phyloP scores from a whole-genome alignment of 2,888 invertebrate species.

The Unio delphinus region DNA sequence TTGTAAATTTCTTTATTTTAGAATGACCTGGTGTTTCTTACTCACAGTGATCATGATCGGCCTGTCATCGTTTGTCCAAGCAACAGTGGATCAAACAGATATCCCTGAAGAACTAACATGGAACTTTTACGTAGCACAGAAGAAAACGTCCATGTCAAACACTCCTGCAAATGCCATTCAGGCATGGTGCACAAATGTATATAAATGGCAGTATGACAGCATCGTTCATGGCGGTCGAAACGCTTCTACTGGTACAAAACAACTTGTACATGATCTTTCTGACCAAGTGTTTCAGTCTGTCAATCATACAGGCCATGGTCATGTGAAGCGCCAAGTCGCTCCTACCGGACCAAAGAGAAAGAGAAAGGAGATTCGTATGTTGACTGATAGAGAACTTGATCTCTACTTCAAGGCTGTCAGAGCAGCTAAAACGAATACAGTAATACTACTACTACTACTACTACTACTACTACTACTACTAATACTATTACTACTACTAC shows the following conservation, averaged over 20 bases:
- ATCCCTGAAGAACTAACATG: background rate
- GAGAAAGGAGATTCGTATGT: slow-evolving; percentile 32
- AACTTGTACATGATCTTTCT: too few species aligned
- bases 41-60: too few species aligned
- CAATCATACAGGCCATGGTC: too few species aligned
- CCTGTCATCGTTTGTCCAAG: background rate
- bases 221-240: too few species aligned
- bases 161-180: slow-evolving; percentile 12
- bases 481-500: too few species aligned
- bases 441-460: background rate
- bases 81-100: background rate
- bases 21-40: too few species aligned
- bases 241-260: too few species aligned
- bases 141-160: slow-evolving; percentile 1
- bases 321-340: too few species aligned
- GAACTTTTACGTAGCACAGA: background rate
- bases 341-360: slow-evolving; percentile 1
- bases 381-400: slow-evolving; percentile 19
- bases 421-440: slow-evolving; percentile 32
- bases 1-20: too few species aligned
- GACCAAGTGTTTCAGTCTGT: too few species aligned
- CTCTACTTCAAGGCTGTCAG: slow-evolving; percentile 23
- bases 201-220: slow-evolving; percentile 15
- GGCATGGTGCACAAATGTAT: slow-evolving; percentile 19
- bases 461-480: too few species aligned